These are phyloP conservation scores for Platyscapa corneri DNA, from an alignment of 1,140 invertebrate genomes.

Conservation along the genomic window DNA sequence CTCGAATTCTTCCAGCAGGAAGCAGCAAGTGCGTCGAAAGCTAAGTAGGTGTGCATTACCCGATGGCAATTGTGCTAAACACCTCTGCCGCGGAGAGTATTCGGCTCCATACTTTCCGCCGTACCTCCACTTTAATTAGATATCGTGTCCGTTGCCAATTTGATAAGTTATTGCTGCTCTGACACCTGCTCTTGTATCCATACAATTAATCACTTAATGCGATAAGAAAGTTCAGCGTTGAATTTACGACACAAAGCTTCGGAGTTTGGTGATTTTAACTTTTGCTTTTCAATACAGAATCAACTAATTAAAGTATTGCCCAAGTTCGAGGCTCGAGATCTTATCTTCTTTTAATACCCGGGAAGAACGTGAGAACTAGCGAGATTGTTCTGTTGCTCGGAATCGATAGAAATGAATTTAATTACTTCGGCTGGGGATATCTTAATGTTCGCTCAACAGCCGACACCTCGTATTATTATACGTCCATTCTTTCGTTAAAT, in stretches of 20 bases:
- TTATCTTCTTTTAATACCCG: background rate
- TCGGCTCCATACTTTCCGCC: too few species aligned
- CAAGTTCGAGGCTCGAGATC: background rate
- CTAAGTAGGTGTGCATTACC: too few species aligned
- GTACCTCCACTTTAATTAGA: background rate
- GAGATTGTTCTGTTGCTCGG: too few species aligned
- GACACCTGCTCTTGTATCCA: background rate
- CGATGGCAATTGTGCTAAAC: too few species aligned
- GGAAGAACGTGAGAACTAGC: background rate
- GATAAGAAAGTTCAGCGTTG: background rate
- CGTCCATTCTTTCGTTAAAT: too few species aligned
- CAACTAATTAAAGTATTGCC: background rate
- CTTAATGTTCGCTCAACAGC: too few species aligned
- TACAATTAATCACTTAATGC: background rate
- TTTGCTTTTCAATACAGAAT: background rate
- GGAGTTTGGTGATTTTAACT: background rate
- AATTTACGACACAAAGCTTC: background rate
- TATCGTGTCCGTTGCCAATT: background rate
- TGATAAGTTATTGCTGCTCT: background rate
- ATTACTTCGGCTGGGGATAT: too few species aligned
- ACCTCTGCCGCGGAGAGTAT: too few species aligned
- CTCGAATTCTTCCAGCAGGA: too few species aligned
- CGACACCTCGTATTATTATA: too few species aligned
- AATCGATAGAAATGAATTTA: too few species aligned
- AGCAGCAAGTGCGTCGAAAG: too few species aligned